These are phyloP conservation scores for Apamea anceps DNA, from an alignment of 2,888 invertebrate genomes.

Conservation along the genomic window DNA sequence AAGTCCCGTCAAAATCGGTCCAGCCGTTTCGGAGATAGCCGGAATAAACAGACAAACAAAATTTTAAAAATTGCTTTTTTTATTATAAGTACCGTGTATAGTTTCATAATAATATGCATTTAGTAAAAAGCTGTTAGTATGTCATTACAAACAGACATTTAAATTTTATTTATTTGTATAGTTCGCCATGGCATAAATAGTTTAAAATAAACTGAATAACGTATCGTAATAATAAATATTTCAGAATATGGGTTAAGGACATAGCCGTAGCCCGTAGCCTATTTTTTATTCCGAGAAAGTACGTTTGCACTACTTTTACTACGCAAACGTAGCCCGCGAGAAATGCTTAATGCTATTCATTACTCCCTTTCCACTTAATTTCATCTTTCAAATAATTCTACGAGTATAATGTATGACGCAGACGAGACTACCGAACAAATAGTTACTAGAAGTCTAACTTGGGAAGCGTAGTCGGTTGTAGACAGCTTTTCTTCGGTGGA, in stretches of 20 bases:
- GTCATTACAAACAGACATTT: not conserved
- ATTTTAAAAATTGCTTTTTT: too few species aligned
- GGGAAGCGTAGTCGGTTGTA: not conserved
- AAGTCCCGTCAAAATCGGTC: too few species aligned
- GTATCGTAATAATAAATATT: slow-evolving; percentile 29
- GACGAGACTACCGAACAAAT: not conserved
- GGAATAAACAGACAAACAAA: too few species aligned
- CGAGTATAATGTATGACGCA: not conserved
- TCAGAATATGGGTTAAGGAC: slow-evolving; percentile 50
- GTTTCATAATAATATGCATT: too few species aligned
- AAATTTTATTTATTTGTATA: not conserved
- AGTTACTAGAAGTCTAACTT: slow-evolving; percentile 6
- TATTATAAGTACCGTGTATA: not conserved
- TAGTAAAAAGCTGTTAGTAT: not conserved
- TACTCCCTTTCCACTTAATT: slow-evolving; percentile 17
- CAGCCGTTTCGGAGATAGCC: too few species aligned
- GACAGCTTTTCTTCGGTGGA: not conserved
- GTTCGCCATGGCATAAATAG: slow-evolving; percentile 5
- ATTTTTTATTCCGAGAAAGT: slow-evolving; percentile 44
- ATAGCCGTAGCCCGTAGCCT: slow-evolving; percentile 22
- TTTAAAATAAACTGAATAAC: slow-evolving; percentile 12
- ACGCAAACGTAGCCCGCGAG: slow-evolving; percentile 24
- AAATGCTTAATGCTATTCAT: slow-evolving; percentile 38
- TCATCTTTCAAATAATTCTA: slow-evolving; percentile 22
- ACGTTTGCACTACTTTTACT: slow-evolving; percentile 30